Evolutionary conservation across 1,140 invertebrate species (phyloP).

Genomic region (Cotesia chilonis): DNA sequence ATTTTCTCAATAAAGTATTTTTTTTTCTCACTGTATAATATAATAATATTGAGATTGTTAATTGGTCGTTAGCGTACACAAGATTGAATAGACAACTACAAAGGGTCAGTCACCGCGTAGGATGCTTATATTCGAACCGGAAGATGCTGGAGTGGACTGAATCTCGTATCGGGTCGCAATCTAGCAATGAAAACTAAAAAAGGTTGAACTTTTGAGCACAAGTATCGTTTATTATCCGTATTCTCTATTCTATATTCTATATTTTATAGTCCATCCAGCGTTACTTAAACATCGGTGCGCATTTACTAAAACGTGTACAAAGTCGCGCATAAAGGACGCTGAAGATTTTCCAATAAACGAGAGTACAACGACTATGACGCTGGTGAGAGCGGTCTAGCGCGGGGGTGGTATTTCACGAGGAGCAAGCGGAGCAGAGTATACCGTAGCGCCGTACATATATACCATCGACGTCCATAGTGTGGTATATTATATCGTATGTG

Average conservation of each 20-base stretch:
- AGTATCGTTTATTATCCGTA: no score
- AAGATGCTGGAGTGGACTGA: conserved; percentile 9
- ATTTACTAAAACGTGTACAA: conserved; percentile 13
- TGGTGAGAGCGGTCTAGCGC: neutral
- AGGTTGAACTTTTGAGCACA: no score
- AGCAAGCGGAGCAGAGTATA: neutral
- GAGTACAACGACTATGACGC: conserved; percentile 3
- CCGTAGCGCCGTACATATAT: no score
- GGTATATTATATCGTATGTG: no score
- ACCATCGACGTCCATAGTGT: no score
- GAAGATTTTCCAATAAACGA: conserved; percentile 22
- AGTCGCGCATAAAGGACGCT: conserved; percentile 20
- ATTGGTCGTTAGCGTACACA: no score
- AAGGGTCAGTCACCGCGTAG: conserved; percentile 16
- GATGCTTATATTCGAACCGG: neutral
- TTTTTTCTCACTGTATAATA: no score
- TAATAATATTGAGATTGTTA: no score
- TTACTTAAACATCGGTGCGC: conserved; percentile 14
- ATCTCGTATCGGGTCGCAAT: neutral
- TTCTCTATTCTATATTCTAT: no score
- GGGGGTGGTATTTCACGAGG: conserved; percentile 8
- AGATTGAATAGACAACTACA: neutral
- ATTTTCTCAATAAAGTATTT: no score
- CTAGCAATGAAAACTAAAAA: no score
- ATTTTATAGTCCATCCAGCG: neutral